phyloP scores from a whole-genome alignment of 23 tunicate genomes.

The Diplosoma virens region DNA sequence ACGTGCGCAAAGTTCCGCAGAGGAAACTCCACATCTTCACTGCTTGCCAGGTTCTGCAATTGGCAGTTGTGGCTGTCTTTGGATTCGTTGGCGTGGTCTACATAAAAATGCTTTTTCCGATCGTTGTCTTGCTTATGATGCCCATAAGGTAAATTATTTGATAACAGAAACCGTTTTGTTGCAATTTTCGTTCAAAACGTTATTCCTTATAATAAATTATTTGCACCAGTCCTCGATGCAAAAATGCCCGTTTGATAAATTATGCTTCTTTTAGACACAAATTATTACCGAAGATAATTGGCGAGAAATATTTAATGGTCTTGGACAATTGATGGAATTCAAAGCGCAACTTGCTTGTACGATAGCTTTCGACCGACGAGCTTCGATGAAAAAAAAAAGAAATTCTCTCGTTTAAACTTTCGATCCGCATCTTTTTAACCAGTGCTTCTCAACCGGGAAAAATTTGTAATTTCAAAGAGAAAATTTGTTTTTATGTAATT shows the following conservation, averaged over 20 bases:
- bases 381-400: too few species aligned
- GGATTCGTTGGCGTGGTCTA: conserved; percentile 74
- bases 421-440: too few species aligned
- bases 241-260: background rate
- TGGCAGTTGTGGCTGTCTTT: conserved; percentile 58
- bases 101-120: conserved; percentile 93
- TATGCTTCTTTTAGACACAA: conserved; percentile 76
- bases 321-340: conserved; percentile 45
- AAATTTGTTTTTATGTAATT: too few species aligned
- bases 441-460: too few species aligned
- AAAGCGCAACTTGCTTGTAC: background rate
- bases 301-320: conserved; percentile 59
- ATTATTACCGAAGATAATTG: conserved; percentile 57
- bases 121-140: conserved; percentile 71
- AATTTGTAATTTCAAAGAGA: too few species aligned
- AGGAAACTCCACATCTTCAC: conserved; percentile 83
- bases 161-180: too few species aligned
- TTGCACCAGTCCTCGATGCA: too few species aligned
- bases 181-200: too few species aligned
- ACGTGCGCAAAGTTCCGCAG: conserved; percentile 93
- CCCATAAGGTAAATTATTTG: conserved; percentile 88
- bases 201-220: too few species aligned
- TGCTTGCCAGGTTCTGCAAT: conserved; percentile 49
- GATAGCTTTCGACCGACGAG: too few species aligned
- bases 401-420: too few species aligned